These are phyloP conservation scores for Anodontia alba DNA, from an alignment of 2,888 invertebrate genomes.

Conservation along the genomic window DNA sequence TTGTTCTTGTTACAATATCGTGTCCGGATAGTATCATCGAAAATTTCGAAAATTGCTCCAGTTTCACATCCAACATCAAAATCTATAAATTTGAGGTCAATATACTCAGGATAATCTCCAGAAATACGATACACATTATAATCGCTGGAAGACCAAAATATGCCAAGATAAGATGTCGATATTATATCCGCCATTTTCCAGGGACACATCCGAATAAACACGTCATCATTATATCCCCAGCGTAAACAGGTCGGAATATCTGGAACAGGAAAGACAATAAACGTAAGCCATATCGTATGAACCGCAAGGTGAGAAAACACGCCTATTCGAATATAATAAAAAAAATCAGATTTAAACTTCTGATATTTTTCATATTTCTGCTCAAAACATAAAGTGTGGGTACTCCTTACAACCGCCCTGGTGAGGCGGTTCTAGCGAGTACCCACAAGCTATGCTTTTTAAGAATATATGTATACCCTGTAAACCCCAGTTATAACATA, in stretches of 20 bases:
- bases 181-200: background rate
- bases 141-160: background rate
- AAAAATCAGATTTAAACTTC: too few species aligned
- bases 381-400: too few species aligned
- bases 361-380: too few species aligned
- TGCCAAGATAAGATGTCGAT: background rate
- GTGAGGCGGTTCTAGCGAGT: too few species aligned
- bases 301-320: too few species aligned
- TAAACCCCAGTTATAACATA: too few species aligned
- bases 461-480: too few species aligned
- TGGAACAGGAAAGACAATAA: too few species aligned
- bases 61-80: conserved; percentile 12
- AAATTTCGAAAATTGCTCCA: background rate
- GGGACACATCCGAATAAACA: background rate
- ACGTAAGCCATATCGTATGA: too few species aligned
- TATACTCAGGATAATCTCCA: background rate
- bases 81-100: background rate
- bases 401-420: too few species aligned
- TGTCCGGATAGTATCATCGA: background rate
- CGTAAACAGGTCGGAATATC: background rate
- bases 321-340: too few species aligned
- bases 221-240: background rate
- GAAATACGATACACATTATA: background rate
- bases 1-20: background rate
- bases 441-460: too few species aligned